These are phyloP conservation scores for Dasysyrphus albostriatus DNA, from an alignment of 2,888 invertebrate species.

Conservation along the genomic window DNA sequence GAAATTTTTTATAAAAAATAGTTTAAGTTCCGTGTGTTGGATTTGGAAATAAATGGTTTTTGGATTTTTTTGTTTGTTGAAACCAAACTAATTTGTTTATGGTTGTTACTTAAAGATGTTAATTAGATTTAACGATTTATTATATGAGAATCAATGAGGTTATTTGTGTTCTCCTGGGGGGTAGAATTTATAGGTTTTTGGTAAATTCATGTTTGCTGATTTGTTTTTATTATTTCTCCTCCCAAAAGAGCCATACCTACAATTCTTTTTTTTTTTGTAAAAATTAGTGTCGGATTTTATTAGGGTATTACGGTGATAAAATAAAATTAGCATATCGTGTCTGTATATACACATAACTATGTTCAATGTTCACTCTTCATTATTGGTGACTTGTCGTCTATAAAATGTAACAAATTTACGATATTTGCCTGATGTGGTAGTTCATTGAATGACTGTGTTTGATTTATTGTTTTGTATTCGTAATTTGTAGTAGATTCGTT, in stretches of 20 bases:
- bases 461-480: not conserved
- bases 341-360: not conserved
- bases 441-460: conserved; percentile 14
- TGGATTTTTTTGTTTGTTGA: not conserved
- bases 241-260: conserved; percentile 11
- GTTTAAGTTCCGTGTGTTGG: conserved; percentile 58
- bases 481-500: conserved; percentile 1
- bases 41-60: conserved; percentile 15
- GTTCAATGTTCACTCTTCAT: not conserved
- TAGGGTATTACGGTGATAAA: conserved; percentile 23
- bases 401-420: conserved; percentile 35
- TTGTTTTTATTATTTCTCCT: conserved; percentile 28
- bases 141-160: conserved; percentile 38
- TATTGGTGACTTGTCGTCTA: conserved; percentile 21
- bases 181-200: conserved; percentile 16
- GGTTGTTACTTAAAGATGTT: conserved; percentile 58
- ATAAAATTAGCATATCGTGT: conserved; percentile 54
- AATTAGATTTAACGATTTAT: conserved; percentile 64
- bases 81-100: conserved; percentile 46
- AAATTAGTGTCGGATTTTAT: conserved; percentile 31
- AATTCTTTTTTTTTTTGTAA: conserved; percentile 14
- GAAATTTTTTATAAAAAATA: conserved; percentile 13
- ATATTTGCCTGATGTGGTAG: conserved; percentile 6
- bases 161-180: not conserved
- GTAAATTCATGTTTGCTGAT: conserved; percentile 35